Evolutionary conservation across 2,888 invertebrate species (phyloP).

Genomic region (Sminthurinus aureus): DNA sequence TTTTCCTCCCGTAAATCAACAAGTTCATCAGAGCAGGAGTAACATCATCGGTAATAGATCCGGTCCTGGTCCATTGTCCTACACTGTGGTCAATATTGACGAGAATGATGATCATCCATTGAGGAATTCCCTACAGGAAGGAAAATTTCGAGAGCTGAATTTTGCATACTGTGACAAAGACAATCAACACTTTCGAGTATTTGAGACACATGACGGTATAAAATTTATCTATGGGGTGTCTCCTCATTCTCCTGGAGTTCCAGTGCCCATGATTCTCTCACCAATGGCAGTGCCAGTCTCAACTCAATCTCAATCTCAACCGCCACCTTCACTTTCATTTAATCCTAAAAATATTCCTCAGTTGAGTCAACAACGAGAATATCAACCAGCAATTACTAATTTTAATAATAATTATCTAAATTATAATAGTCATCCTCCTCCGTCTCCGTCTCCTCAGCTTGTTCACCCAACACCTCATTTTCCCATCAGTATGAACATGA

Average conservation of each 20-base stretch:
- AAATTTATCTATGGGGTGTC: neutral
- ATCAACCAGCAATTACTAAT: too few relatives aligned
- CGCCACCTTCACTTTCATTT: neutral
- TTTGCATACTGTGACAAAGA: conserved; percentile 23
- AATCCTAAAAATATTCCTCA: too few relatives aligned
- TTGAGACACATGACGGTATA: conserved; percentile 3
- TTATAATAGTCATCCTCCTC: neutral
- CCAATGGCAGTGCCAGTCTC: neutral
- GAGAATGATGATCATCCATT: neutral
- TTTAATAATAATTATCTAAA: too few relatives aligned
- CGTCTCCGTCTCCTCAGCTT: neutral
- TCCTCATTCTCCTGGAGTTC: conserved; percentile 7
- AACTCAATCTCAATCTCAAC: neutral
- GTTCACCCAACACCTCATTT: too few relatives aligned
- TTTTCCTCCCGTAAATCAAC: neutral
- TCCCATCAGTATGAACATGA: too few relatives aligned
- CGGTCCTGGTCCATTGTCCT: neutral
- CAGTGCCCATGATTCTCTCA: conserved; percentile 5
- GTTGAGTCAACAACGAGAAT: too few relatives aligned
- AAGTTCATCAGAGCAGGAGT: neutral
- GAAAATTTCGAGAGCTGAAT: conserved; percentile 19
- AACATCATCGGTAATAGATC: neutral
- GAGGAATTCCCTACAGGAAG: neutral
- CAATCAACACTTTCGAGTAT: conserved; percentile 25
- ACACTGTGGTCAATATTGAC: conserved; percentile 15